Evolutionary conservation across 2,888 invertebrate species (phyloP).

Genomic region (Tupiocoris notatus): DNA sequence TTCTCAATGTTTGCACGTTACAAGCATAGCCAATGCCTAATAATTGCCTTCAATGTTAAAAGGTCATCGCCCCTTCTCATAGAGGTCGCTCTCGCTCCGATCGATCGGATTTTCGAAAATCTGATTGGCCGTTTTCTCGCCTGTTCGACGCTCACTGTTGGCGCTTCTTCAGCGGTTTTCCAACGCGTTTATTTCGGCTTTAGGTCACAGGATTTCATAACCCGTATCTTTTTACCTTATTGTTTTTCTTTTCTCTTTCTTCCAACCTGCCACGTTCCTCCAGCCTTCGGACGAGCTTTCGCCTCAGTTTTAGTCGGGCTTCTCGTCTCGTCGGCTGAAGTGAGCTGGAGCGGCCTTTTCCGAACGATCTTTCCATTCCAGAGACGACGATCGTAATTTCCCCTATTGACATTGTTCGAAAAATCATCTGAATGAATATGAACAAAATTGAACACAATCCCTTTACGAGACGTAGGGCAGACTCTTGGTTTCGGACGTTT

Average conservation of each 20-base stretch:
- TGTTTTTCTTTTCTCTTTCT: too few species aligned
- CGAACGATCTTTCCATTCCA: too few species aligned
- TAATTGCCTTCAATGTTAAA: neutral
- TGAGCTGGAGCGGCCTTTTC: too few species aligned
- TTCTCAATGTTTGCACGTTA: neutral
- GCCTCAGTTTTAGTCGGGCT: neutral
- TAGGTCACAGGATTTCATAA: neutral
- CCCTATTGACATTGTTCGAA: too few species aligned
- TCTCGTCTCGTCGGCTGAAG: neutral
- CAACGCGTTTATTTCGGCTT: neutral
- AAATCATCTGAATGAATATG: too few species aligned
- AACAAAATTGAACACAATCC: constrained; percentile 30
- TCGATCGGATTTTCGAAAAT: neutral
- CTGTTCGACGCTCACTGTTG: neutral
- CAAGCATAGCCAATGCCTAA: too few species aligned
- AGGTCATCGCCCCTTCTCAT: neutral
- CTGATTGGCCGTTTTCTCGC: neutral
- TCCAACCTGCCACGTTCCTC: too few species aligned
- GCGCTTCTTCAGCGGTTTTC: neutral
- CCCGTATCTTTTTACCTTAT: neutral
- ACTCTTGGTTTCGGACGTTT: constrained; percentile 35
- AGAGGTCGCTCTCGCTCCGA: neutral
- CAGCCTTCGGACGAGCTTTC: neutral
- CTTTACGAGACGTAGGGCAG: constrained; percentile 9
- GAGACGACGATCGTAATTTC: too few species aligned